Evolutionary conservation across 2,888 invertebrate genomes (phyloP), one percentile per base, ranked within the genome.

Genomic region (Ferrisia virgata): DNA sequence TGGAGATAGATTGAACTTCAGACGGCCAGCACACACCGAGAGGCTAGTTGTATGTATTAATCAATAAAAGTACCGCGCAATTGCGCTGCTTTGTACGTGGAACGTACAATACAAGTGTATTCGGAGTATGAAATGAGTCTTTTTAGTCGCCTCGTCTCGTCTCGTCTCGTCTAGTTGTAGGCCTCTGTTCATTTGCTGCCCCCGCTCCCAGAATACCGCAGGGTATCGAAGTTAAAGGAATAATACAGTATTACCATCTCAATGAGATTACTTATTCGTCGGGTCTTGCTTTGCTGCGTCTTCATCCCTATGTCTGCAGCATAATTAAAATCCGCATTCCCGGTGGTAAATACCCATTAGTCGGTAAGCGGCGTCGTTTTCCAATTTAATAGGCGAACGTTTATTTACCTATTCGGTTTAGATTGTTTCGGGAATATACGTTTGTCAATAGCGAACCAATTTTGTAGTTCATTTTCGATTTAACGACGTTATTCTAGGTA

Each of bases 1-100:
- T 15, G 64, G 13, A 18, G 53, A 28, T 15, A 28, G 28, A 64
- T 64, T 64, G 5, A 2, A 64, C 64, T 11, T 28, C 64, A 64
- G n/a, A n/a, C n/a, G n/a, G n/a, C n/a, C n/a, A 64, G 28, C 1
- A 53, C 5, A 9, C 1, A 22, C 8, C 0, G 8, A 64, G 15
- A 64, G 6, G 64, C 28, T 28, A 6, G 28, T 4, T 64, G 5
- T 15, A 64, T 64, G 5, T 15, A 64, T 64, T 64, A 64, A 64
- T 64, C 64, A 64, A 64, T 64, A 64, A 28, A 64, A 64, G 64
- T 64, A 64, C 64, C 64, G 64, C 64, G 64, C 64, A 64, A 64
- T 64, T 64, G 64, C 64, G 64, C 28, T n/a, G n/a, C n/a, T n/a
- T 64, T 28, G 64, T 64, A 64, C 64, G 28, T 64, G 64, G 4